phyloP scores from a whole-genome alignment of 2,797 vertebrate genomes.

The Cheirogaleus major region DNA sequence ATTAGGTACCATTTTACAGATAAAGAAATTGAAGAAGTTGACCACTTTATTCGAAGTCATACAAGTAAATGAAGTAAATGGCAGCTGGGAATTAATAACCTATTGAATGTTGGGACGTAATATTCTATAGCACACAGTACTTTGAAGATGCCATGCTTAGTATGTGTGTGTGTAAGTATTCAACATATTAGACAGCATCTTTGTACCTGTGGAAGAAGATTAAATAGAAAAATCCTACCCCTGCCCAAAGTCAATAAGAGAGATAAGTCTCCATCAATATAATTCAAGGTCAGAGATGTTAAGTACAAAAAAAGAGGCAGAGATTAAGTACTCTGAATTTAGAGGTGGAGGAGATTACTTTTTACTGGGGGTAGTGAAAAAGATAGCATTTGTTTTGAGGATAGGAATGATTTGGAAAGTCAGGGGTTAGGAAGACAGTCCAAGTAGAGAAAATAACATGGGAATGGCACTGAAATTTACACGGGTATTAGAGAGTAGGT shows the following conservation, averaged over 20 bases:
- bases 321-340: slow-evolving; percentile 33
- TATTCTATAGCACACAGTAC: neutral
- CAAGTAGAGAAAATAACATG: neutral
- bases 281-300: slow-evolving; percentile 27
- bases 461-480: neutral
- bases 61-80: neutral
- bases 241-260: neutral
- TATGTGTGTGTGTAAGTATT: neutral
- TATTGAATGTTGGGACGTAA: neutral
- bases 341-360: slow-evolving; percentile 40
- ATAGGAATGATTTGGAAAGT: slow-evolving; percentile 13
- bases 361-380: neutral
- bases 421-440: neutral
- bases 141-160: neutral
- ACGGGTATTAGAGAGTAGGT: neutral
- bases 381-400: slow-evolving; percentile 32
- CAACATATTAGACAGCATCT: neutral
- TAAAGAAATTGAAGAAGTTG: neutral
- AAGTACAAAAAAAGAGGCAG: neutral
- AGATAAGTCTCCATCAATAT: slow-evolving; percentile 7
- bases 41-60: neutral
- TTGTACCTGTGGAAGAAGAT: neutral
- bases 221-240: neutral
- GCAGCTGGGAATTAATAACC: neutral
- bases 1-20: neutral